phyloP scores from a whole-genome alignment of 2,113 vertebrate genomes.

The Galbula dea region DNA sequence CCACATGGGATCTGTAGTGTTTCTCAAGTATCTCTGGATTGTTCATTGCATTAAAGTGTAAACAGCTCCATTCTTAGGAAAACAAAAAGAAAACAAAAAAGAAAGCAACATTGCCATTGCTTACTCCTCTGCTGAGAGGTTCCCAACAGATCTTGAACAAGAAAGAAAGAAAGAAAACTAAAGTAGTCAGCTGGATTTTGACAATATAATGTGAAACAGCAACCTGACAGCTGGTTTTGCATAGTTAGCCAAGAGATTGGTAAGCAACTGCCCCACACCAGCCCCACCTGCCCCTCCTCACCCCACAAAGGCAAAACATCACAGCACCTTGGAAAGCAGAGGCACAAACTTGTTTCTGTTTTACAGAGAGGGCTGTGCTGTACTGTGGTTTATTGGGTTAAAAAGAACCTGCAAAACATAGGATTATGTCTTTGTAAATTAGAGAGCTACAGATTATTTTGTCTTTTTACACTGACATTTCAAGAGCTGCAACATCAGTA shows the following conservation, averaged over 20 bases:
- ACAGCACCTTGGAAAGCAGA: conserved; percentile 75
- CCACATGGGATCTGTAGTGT: conserved; percentile 27
- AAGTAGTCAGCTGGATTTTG: conserved; percentile 23
- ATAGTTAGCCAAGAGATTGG: conserved; percentile 36
- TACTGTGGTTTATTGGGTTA: conserved; percentile 62
- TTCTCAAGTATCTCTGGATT: conserved; percentile 66
- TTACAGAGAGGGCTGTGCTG: conserved; percentile 69
- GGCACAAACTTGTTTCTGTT: conserved; percentile 67
- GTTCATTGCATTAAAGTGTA: conserved; percentile 66
- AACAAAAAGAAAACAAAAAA: not conserved
- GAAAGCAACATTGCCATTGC: conserved; percentile 32
- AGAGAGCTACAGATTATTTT: not conserved
- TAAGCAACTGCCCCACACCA: not conserved
- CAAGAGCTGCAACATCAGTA: conserved; percentile 51
- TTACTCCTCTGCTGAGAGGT: conserved; percentile 22
- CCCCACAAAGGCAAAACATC: conserved; percentile 38
- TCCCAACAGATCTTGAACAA: conserved; percentile 44
- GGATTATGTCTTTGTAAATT: conserved; percentile 4
- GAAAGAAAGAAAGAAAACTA: not conserved
- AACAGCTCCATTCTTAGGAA: conserved; percentile 47
- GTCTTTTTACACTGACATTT: conserved; percentile 14
- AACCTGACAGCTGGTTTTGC: conserved; percentile 42
- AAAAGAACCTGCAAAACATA: conserved; percentile 53
- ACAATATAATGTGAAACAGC: conserved; percentile 52
- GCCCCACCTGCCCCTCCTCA: not conserved